Conservation (phyloP, 2,797 vertebrate genomes). For the Typhlichthys eigenmanni region DNA sequence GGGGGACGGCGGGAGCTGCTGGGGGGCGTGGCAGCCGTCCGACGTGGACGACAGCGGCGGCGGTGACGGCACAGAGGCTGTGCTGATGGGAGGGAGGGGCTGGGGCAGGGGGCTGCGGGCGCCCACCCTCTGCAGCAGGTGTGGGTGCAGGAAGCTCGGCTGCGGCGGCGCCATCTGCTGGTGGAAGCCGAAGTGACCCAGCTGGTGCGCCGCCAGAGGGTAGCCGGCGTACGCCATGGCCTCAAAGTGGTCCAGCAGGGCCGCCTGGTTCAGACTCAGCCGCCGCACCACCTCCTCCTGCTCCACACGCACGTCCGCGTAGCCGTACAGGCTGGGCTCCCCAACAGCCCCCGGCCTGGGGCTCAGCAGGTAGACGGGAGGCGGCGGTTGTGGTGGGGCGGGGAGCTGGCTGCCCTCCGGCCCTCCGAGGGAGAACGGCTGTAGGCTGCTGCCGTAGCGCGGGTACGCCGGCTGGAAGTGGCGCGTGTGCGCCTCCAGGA, state of each 20-base stretch:
- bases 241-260: conserved; percentile 90
- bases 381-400: neutral
- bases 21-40: conserved; percentile 69
- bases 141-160: conserved; percentile 85
- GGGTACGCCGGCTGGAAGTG: conserved; percentile 90
- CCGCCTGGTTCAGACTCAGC: conserved; percentile 87
- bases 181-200: conserved; percentile 82
- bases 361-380: conserved; percentile 77
- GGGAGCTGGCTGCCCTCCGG: conserved; percentile 73
- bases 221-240: conserved; percentile 83
- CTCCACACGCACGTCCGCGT: conserved; percentile 84
- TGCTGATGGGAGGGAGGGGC: conserved; percentile 73
- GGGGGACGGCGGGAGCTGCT: conserved; percentile 77
- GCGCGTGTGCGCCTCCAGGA: conserved; percentile 93
- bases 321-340: conserved; percentile 70
- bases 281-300: conserved; percentile 84
- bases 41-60: conserved; percentile 46
- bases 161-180: conserved; percentile 77
- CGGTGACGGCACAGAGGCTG: conserved; percentile 50
- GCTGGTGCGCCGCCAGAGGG: conserved; percentile 77
- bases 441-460: conserved; percentile 86
- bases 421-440: conserved; percentile 76
- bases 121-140: conserved; percentile 81
- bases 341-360: conserved; percentile 77
- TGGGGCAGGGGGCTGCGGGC: conserved; percentile 83